Evolutionary conservation across 1,140 invertebrate genomes (phyloP), one percentile per base, ranked within the genome.

Genomic region (Hypothenemus hampei): DNA sequence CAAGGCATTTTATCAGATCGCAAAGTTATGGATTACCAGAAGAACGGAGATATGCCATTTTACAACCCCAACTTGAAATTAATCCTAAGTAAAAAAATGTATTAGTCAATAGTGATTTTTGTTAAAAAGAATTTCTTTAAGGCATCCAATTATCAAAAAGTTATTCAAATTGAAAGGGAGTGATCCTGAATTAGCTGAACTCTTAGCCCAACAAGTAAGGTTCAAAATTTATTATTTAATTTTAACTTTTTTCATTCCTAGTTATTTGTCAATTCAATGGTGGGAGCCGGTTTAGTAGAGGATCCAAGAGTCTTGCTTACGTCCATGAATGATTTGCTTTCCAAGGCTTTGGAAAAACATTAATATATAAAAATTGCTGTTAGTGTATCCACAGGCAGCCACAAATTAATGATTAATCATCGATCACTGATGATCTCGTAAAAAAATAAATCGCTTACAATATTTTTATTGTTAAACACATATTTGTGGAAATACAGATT

Each of bases 181-280:
- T 10, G 84, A 98, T 74, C 79, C 84, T 18, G 82, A 90, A 61
- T 73, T 98, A 48, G 93, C 91, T 0, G 81, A 86, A 63, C 76
- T 96, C 58, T 73, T 98, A 3, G 82, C 87, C 1, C 81, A 96
- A 71, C 95, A 97, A 78, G 85, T 87, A 75, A 60, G 39, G 8
- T 37, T 52, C 16, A n/a, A n/a, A n/a, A n/a, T n/a, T n/a, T n/a
- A n/a, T 16, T 16, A 15, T 43, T 1, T 8, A 43, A 23, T 46
- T 29, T 29, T 1, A 11, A 20, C 13, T 26, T 33, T 59, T 62
- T 64, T 65, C 63, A 67, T 68, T 72, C 79, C 55, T 63, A 91
- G 86, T 69, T 98, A 8, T 97, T 95, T 69, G 84, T 85, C 35
- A 95, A 96, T 75, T 91, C 93, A 1, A 93, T 98, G 91, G 87